Conservation (phyloP, 64 coral and sea anemone genomes). For the Anthopleura sola region DNA sequence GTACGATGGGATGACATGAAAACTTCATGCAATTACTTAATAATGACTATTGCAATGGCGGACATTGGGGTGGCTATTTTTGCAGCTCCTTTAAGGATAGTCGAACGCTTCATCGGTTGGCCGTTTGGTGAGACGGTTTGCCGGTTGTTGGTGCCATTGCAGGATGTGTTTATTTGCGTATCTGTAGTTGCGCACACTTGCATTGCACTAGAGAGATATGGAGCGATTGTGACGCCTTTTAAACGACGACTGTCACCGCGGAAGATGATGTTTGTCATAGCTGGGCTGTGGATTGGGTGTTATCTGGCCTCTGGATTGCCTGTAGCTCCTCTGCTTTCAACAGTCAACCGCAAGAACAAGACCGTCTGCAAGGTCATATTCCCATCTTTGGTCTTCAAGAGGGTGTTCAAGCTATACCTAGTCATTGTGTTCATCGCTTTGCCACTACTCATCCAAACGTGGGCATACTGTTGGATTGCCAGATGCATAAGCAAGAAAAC, state of each 20-base stretch:
- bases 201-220: conserved; percentile 75
- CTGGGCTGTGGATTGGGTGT: conserved; percentile 46
- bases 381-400: conserved; percentile 22
- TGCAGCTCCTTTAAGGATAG: conserved; percentile 46
- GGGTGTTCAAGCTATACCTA: conserved; percentile 55
- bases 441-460: conserved; percentile 62
- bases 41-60: conserved; percentile 79
- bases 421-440: conserved; percentile 44
- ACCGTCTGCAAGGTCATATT: conserved; percentile 19
- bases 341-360: neutral
- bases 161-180: conserved; percentile 70
- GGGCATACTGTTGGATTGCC: conserved; percentile 66
- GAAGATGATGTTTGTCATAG: conserved; percentile 47
- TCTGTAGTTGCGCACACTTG: conserved; percentile 76
- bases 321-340: conserved; percentile 7
- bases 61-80: conserved; percentile 66
- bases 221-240: conserved; percentile 81
- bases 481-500: conserved; percentile 40
- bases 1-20: conserved; percentile 64
- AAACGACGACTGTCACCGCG: conserved; percentile 50
- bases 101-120: conserved; percentile 59
- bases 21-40: conserved; percentile 70
- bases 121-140: conserved; percentile 70
- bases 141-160: conserved; percentile 47
- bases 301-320: conserved; percentile 56